Percentiles rank a stretch among this genome's conserved stretches.
These are phyloP conservation scores for Drosophila yooni DNA, from an alignment of 2,888 invertebrate species.

Conservation along the genomic window DNA sequence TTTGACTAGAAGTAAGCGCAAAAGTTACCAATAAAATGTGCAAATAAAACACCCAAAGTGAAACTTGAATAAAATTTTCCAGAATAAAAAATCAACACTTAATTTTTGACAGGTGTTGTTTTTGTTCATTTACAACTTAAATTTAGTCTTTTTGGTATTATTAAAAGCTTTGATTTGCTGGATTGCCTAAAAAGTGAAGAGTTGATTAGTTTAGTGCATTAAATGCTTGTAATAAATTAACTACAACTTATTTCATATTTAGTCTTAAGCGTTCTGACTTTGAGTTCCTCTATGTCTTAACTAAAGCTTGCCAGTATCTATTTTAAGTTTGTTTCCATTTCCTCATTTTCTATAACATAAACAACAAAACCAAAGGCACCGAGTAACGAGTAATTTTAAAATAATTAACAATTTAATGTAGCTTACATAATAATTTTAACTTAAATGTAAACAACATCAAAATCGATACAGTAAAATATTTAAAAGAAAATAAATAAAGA, in stretches of 20 bases:
- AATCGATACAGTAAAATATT: conserved; percentile 53
- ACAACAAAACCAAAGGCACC: conserved; percentile 33
- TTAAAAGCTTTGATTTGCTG: conserved; percentile 31
- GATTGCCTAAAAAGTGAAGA: conserved; percentile 30
- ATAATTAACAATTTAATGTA: conserved; percentile 68
- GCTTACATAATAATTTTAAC: conserved; percentile 79
- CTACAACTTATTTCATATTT: conserved; percentile 35
- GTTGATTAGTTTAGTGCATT: conserved; percentile 67
- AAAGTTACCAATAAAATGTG: conserved; percentile 45
- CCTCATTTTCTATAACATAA: not conserved
- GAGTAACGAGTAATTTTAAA: conserved; percentile 58
- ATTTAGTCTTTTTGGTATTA: not conserved
- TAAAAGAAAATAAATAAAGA: conserved; percentile 39
- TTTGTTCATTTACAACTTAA: conserved; percentile 5
- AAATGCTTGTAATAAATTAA: conserved; percentile 72
- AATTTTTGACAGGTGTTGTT: conserved; percentile 41
- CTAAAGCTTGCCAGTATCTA: conserved; percentile 42
- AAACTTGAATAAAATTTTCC: conserved; percentile 31
- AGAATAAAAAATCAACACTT: conserved; percentile 25
- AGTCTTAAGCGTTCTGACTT: conserved; percentile 52
- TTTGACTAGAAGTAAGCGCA: conserved; percentile 68
- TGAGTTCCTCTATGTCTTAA: conserved; percentile 63
- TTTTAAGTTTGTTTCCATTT: conserved; percentile 20
- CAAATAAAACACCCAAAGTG: conserved; percentile 26
- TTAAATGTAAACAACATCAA: conserved; percentile 66